Percentiles rank a stretch among this genome's conserved stretches.
Evolutionary conservation across 2,113 vertebrate genomes (phyloP).

Genomic region (mouse (Mus musculus)): DNA sequence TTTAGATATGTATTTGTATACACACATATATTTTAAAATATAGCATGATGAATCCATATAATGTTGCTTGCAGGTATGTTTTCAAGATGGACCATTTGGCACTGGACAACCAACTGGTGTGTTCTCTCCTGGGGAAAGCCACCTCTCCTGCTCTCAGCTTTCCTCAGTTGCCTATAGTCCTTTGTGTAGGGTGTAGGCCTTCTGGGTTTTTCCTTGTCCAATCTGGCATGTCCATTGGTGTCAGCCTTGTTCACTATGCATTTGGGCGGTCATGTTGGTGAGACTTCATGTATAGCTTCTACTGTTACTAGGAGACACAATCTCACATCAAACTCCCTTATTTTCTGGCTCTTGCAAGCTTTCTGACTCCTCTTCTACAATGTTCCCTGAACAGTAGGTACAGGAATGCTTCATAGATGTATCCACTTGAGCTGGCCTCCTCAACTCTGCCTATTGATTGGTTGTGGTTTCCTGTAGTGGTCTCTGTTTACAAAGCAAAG

Average conservation of each 20-base stretch:
- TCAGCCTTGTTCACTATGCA: neutral
- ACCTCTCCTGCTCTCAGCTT: neutral
- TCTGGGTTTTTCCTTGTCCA: neutral
- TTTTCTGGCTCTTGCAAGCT: neutral
- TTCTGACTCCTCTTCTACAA: neutral
- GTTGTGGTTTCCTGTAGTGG: neutral
- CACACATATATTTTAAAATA: neutral
- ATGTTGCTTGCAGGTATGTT: neutral
- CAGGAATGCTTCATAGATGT: neutral
- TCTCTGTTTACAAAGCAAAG: neutral
- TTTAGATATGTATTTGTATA: neutral
- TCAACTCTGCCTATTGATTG: neutral
- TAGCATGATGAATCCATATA: neutral
- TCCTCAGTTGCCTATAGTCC: neutral
- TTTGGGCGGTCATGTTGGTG: neutral
- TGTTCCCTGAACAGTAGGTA: neutral
- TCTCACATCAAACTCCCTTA: neutral
- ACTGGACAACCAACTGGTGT: neutral
- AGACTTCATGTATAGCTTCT: neutral
- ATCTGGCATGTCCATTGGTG: neutral
- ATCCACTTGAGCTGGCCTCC: neutral
- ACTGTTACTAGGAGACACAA: neutral
- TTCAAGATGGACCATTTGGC: neutral
- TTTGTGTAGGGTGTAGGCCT: neutral
- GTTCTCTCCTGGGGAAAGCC: no score